A percentile compares a stretch with the other conserved stretches of the same genome.
Conservation (phyloP, 2,888 invertebrate genomes). For the Eristalis pertinax region DNA sequence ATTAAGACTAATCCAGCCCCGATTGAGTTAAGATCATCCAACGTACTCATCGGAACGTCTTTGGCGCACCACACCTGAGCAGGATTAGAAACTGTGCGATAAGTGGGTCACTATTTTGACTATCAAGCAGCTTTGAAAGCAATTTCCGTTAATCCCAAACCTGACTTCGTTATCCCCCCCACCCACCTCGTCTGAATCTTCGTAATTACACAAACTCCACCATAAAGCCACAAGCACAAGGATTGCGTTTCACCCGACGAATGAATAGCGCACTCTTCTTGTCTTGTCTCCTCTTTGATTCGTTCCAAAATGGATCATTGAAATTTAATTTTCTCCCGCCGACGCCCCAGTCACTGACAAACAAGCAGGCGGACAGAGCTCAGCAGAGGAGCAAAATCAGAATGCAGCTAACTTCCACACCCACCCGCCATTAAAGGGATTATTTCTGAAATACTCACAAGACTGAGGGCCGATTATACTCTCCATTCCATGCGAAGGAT, state of each 20-base stretch:
- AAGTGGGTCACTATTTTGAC: neutral
- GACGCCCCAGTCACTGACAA: neutral
- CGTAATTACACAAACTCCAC: neutral
- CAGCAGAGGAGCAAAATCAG: neutral
- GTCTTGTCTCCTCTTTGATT: neutral
- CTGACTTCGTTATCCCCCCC: neutral
- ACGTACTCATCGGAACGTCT: neutral
- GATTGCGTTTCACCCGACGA: neutral
- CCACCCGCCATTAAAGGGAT: constrained; percentile 1
- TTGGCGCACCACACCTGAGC: neutral
- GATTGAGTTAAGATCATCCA: neutral
- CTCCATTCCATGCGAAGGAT: neutral
- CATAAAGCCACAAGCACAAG: neutral
- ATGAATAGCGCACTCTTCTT: neutral
- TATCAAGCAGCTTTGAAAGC: neutral
- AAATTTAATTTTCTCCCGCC: neutral
- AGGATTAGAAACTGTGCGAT: neutral
- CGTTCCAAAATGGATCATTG: constrained; percentile 13
- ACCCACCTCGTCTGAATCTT: neutral
- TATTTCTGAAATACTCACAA: constrained; percentile 19
- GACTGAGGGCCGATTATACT: constrained; percentile 22
- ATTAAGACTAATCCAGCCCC: neutral
- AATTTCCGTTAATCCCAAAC: neutral
- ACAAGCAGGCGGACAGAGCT: neutral
- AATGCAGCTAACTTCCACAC: constrained; percentile 13